Percentiles rank a stretch among this genome's conserved stretches.
Conservation (phyloP, 1,140 invertebrate species). For the Drosophila simulans region DNA sequence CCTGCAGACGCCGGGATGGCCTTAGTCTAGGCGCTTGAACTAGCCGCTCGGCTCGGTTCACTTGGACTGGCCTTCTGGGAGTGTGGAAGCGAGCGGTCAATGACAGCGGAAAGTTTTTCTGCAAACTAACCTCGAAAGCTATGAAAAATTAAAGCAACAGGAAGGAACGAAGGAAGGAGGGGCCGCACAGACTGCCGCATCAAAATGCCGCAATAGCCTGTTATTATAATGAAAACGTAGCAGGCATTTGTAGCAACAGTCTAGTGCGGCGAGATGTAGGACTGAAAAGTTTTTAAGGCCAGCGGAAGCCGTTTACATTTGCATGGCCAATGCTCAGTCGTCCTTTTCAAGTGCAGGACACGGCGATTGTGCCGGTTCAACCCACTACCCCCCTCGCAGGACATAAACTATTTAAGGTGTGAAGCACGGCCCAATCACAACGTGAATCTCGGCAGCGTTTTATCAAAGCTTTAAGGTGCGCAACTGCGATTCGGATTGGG, state of each 20-base stretch:
- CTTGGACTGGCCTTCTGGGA: slow-evolving; percentile 49
- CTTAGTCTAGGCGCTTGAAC: slow-evolving; percentile 34
- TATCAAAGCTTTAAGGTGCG: slow-evolving; percentile 51
- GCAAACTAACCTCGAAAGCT: slow-evolving; percentile 69
- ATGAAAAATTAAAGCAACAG: slow-evolving; percentile 81
- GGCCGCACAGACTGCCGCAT: slow-evolving; percentile 50
- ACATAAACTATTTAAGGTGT: slow-evolving; percentile 48
- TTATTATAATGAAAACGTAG: slow-evolving; percentile 77
- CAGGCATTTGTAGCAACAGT: slow-evolving; percentile 38
- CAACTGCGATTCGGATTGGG: slow-evolving; percentile 2
- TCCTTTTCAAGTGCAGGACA: slow-evolving; percentile 51
- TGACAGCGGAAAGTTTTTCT: slow-evolving; percentile 76
- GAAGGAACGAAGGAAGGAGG: slow-evolving; percentile 14
- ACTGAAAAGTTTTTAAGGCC: slow-evolving; percentile 12
- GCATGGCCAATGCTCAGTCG: slow-evolving; percentile 56
- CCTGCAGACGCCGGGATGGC: slow-evolving; percentile 19
- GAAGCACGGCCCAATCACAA: slow-evolving; percentile 19
- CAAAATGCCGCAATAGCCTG: slow-evolving; percentile 75
- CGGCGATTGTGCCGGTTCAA: neutral
- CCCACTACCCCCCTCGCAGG: slow-evolving; percentile 3
- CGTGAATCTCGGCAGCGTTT: neutral
- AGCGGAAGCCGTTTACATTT: slow-evolving; percentile 49
- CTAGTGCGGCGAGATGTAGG: slow-evolving; percentile 11
- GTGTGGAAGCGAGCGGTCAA: slow-evolving; percentile 59
- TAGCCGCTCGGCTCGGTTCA: slow-evolving; percentile 17